Conservation (phyloP, 2,113 vertebrate species). For the Heloderma charlesbogerti region DNA sequence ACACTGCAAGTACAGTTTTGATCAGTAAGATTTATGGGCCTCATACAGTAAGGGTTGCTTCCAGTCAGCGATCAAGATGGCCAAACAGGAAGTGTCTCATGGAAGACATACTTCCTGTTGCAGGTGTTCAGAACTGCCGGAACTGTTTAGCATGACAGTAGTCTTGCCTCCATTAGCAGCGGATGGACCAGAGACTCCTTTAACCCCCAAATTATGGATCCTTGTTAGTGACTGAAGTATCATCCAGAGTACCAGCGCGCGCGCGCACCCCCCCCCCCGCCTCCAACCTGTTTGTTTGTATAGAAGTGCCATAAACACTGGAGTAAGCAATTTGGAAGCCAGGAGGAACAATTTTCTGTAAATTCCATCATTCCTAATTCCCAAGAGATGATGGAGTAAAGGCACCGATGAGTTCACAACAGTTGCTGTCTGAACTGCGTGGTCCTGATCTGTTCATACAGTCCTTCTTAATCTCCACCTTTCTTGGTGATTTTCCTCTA, state of each 20-base stretch:
- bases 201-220: too few species aligned
- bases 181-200: background rate
- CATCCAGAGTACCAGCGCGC: background rate
- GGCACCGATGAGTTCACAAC: too few species aligned
- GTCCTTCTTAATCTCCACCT: too few species aligned
- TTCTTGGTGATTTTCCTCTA: too few species aligned
- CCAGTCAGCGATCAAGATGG: background rate
- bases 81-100: slow-evolving; percentile 18
- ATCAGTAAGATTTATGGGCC: background rate
- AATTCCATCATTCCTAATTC: background rate
- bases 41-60: background rate
- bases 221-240: background rate
- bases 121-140: background rate
- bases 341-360: background rate
- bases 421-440: too few species aligned
- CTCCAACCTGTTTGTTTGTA: background rate
- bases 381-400: too few species aligned
- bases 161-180: background rate
- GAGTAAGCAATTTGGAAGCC: background rate
- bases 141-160: background rate
- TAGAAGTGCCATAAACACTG: too few species aligned
- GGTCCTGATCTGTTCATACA: too few species aligned
- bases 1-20: background rate
- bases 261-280: too few species aligned
- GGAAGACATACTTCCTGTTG: background rate